Conservation (phyloP, 2,113 vertebrate species). For the Caretta caretta region DNA sequence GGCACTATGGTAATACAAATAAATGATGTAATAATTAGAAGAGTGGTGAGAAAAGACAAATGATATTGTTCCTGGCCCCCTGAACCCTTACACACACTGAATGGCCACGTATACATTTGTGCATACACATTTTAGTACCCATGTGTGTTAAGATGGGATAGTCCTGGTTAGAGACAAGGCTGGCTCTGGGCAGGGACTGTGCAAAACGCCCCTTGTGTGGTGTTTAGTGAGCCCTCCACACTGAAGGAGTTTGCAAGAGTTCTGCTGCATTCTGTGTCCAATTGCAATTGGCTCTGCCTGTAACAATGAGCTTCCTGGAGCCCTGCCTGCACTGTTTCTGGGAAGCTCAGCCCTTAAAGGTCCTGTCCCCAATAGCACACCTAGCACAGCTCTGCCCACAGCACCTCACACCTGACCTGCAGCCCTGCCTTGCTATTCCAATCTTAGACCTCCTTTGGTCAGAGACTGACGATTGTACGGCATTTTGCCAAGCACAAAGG, state of each 20-base stretch:
- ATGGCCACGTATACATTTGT: background rate
- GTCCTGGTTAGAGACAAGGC: background rate
- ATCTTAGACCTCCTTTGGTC: background rate
- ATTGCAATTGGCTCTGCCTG: background rate
- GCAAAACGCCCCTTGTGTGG: background rate
- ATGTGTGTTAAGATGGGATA: background rate
- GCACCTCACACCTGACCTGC: background rate
- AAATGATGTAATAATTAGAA: too few relatives aligned
- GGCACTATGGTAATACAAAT: background rate
- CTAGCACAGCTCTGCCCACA: background rate
- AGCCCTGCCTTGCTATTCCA: background rate
- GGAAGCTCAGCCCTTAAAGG: background rate
- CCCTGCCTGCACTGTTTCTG: background rate
- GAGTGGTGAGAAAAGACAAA: too few relatives aligned
- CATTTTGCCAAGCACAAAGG: too few relatives aligned
- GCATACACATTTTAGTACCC: background rate
- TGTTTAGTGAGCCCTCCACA: background rate
- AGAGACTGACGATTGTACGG: background rate
- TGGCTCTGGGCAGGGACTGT: background rate
- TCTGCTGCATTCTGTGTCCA: background rate
- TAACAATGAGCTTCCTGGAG: background rate
- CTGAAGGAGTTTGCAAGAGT: background rate
- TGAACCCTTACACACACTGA: background rate
- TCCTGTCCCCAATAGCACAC: too few relatives aligned
- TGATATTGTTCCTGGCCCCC: too few relatives aligned